A percentile compares a stretch with the other conserved stretches of the same genome.
phyloP scores from a whole-genome alignment of 2,113 vertebrate species.

The Spermophilus dauricus region DNA sequence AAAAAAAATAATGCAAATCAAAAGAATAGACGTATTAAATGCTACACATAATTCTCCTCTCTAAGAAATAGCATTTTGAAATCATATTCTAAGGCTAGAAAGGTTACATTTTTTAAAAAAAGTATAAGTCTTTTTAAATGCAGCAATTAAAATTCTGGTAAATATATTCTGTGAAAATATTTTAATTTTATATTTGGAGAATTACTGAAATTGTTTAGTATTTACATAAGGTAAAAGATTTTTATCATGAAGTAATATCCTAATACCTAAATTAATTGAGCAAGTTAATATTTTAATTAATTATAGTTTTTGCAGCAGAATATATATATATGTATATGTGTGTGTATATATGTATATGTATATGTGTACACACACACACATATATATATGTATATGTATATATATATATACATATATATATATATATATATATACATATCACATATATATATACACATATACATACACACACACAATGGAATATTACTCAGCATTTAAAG shows the following conservation, averaged over 20 bases:
- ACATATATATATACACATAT: too few species aligned
- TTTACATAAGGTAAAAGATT: neutral
- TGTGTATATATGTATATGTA: too few species aligned
- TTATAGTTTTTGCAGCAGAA: neutral
- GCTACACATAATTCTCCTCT: neutral
- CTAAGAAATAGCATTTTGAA: constrained; percentile 19
- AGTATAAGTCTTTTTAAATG: neutral
- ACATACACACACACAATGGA: too few species aligned
- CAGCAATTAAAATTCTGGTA: neutral
- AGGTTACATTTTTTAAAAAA: neutral
- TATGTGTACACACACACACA: too few species aligned
- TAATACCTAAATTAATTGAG: neutral
- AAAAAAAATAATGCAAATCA: neutral
- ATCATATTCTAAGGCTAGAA: constrained; percentile 8
- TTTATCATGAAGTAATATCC: neutral
- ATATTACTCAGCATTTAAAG: too few species aligned
- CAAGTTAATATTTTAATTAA: neutral
- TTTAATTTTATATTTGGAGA: constrained; percentile 32
- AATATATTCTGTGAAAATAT: neutral
- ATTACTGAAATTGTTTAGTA: neutral
- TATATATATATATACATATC: too few species aligned
- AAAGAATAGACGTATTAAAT: neutral
- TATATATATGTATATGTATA: too few species aligned
- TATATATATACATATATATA: too few species aligned
- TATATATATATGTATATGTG: too few species aligned